These are phyloP conservation scores for Myripristis murdjan DNA, from an alignment of 2,797 vertebrate genomes.

Conservation along the genomic window DNA sequence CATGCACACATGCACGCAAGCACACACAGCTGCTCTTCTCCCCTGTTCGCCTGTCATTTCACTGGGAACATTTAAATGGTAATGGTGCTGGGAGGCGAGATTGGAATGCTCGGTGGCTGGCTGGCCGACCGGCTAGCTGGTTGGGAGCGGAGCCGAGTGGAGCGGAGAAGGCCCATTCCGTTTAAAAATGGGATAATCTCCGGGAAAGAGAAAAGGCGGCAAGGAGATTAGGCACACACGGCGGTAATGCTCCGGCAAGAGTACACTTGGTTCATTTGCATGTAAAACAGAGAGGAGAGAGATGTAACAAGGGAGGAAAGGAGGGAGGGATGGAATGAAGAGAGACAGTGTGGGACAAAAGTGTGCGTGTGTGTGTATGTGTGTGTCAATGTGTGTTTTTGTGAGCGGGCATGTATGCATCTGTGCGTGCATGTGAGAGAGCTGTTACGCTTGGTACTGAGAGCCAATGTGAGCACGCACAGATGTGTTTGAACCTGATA, in stretches of 20 bases:
- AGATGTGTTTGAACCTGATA: constrained; percentile 88
- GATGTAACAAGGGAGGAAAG: constrained; percentile 51
- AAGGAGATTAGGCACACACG: constrained; percentile 82
- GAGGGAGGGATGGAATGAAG: constrained; percentile 55
- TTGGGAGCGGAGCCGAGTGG: constrained; percentile 64
- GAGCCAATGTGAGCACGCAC: constrained; percentile 65
- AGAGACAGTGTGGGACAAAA: constrained; percentile 71
- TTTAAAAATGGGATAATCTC: constrained; percentile 84
- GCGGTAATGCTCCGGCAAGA: constrained; percentile 75
- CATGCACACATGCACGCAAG: constrained; percentile 7
- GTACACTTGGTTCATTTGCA: constrained; percentile 82
- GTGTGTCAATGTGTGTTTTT: too few relatives aligned
- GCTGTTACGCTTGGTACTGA: constrained; percentile 60
- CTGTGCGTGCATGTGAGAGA: constrained; percentile 49
- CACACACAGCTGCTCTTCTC: constrained; percentile 28
- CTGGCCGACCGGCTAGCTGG: constrained; percentile 44
- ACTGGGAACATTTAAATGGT: constrained; percentile 79
- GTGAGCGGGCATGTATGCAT: constrained; percentile 38
- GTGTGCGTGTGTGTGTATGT: constrained; percentile 27
- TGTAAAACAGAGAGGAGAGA: constrained; percentile 74
- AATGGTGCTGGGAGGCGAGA: constrained; percentile 73
- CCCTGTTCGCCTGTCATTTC: constrained; percentile 67
- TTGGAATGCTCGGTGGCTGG: constrained; percentile 56
- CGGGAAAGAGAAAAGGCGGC: constrained; percentile 80
- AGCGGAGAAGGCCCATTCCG: constrained; percentile 63